Evolutionary conservation across 2,113 vertebrate genomes (phyloP), one percentile per base, ranked within the genome.

Genomic region (Colaptes auratus): DNA sequence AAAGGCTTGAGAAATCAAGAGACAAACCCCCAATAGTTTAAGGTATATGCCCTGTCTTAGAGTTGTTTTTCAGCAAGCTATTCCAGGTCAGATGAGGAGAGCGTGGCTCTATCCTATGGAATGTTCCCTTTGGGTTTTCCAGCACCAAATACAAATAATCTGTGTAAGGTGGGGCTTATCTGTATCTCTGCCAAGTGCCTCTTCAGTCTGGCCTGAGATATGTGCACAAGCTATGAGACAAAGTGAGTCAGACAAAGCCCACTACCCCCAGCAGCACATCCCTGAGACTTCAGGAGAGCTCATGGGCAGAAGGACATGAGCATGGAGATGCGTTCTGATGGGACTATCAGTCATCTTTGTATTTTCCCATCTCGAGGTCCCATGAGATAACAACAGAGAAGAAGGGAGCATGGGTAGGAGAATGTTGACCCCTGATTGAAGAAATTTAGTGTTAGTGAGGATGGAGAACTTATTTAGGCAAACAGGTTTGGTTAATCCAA

Each of bases 41-140:
- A 0, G 0, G 6, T 36, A 64, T 20, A 14, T n/a, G 11, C 28
- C 35, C 6, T 27, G 15, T 25, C 9, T 79, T 56, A 71, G 20
- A 53, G 5, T 3, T 36, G 20, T 6, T 58, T 86, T 83, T 67
- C 1, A 75, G 53, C 81, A 53, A 58, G 36, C 50, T 81, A 0
- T 67, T 88, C 33, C 53, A 64, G 27, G 53, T 23, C 58, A 71
- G 36, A 60, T 39, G 10, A 90, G 18, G 15, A 69, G 4, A 81
- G 6, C 24, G 21, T 16, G n/a, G 30, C n/a, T 65, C 28, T 9
- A 9, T 75, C 53, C n/a, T 60, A 8, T 0, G 0, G 48, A 77
- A 76, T 0, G 0, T 31, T 81, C 30, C 8, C 24, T 39, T n/a
- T 24, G 28, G 18, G 27, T 36, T 55, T 75, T 78, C 10, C 3